These are phyloP conservation scores for Helleia helle DNA, from an alignment of 2,888 invertebrate species.

Conservation along the genomic window DNA sequence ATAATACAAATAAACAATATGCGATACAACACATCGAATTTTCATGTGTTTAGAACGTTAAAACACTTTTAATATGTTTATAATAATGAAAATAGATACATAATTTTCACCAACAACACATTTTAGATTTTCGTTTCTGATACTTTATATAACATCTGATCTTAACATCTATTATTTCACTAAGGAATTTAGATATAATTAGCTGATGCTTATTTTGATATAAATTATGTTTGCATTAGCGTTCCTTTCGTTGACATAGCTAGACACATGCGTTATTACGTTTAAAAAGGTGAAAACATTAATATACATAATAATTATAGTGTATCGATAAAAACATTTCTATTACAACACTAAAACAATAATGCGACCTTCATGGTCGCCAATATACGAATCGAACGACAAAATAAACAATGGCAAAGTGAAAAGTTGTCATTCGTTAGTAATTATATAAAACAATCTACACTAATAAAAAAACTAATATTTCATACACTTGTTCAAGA, in stretches of 20 bases:
- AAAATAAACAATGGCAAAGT: slow-evolving; percentile 1
- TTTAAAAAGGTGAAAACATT: neutral
- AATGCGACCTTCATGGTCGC: neutral
- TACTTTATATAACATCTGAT: no score
- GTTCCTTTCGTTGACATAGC: no score
- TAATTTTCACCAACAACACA: no score
- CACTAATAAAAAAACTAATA: slow-evolving; percentile 8
- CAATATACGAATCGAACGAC: neutral
- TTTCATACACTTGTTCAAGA: slow-evolving; percentile 7
- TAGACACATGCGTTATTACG: neutral
- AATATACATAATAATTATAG: neutral
- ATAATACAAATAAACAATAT: slow-evolving; percentile 1
- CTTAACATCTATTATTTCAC: no score
- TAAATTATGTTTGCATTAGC: no score
- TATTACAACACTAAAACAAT: slow-evolving; percentile 4
- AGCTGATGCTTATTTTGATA: no score
- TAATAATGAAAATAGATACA: no score
- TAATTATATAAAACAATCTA: slow-evolving; percentile 8
- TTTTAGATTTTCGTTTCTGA: no score
- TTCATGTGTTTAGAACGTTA: neutral
- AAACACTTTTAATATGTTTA: no score
- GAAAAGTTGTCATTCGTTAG: slow-evolving; percentile 1
- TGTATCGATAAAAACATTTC: slow-evolving; percentile 10
- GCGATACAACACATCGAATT: neutral
- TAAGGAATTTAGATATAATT: no score